Percentiles rank a stretch among this genome's conserved stretches.
phyloP scores from a whole-genome alignment of 2,797 vertebrate genomes.

The Tympanoctomys barrerae region DNA sequence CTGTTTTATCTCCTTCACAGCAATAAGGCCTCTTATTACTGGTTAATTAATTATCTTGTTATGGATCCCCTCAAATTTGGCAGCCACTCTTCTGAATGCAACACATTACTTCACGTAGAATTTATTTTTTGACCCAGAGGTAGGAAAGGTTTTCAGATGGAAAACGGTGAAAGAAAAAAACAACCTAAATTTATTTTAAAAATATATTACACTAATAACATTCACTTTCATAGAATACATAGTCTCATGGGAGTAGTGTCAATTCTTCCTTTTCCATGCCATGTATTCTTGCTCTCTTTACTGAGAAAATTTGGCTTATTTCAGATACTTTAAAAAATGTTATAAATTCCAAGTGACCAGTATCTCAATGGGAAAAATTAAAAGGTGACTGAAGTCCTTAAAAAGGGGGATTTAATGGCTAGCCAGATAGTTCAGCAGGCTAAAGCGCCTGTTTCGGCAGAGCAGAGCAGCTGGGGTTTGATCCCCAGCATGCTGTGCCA shows the following conservation, averaged over 20 bases:
- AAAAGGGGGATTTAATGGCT: neutral
- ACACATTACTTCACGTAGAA: slow-evolving; percentile 26
- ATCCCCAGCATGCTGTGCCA: no score
- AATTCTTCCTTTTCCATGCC: neutral
- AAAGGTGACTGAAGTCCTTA: neutral
- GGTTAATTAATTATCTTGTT: slow-evolving; percentile 78
- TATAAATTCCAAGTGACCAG: slow-evolving; percentile 23
- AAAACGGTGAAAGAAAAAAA: slow-evolving; percentile 43
- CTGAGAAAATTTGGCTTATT: neutral
- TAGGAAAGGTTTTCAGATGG: slow-evolving; percentile 29
- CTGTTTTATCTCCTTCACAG: slow-evolving; percentile 71
- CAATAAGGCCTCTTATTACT: slow-evolving; percentile 1
- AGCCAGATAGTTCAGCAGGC: no score
- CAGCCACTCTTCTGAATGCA: slow-evolving; percentile 67
- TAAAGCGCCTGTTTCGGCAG: no score
- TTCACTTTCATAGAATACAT: neutral
- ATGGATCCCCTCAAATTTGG: slow-evolving; percentile 64
- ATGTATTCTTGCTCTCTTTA: neutral
- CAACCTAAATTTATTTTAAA: neutral
- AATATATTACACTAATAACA: neutral
- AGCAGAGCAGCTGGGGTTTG: no score
- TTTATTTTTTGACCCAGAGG: slow-evolving; percentile 1
- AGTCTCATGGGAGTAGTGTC: neutral
- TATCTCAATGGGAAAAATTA: neutral
- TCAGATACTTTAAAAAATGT: slow-evolving; percentile 21